phyloP scores from a whole-genome alignment of 1,140 invertebrate species.

The Stegodyphus mimosarum region DNA sequence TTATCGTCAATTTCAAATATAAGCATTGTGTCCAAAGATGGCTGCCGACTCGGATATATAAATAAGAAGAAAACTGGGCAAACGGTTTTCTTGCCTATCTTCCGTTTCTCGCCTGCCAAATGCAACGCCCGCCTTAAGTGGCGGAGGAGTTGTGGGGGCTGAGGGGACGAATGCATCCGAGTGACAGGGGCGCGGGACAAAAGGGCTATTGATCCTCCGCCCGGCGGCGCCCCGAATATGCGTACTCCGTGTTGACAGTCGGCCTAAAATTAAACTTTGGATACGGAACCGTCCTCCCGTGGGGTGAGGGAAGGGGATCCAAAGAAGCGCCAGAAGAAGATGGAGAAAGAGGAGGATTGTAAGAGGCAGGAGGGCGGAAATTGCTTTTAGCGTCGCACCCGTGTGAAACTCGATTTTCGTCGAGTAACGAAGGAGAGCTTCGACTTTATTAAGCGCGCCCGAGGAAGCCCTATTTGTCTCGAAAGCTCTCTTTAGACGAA shows the following conservation, averaged over 20 bases:
- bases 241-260: constrained; percentile 56
- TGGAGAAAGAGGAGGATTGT: constrained; percentile 43
- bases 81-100: constrained; percentile 50
- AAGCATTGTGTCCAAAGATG: constrained; percentile 35
- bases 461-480: constrained; percentile 11
- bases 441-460: constrained; percentile 14
- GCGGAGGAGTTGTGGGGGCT: constrained; percentile 1
- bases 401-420: constrained; percentile 61
- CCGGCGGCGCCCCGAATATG: constrained; percentile 52
- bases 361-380: constrained; percentile 58
- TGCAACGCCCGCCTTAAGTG: constrained; percentile 56
- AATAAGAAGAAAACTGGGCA: constrained; percentile 16
- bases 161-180: constrained; percentile 20
- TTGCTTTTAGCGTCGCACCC: constrained; percentile 59
- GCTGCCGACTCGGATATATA: constrained; percentile 1
- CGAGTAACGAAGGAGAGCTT: constrained; percentile 28
- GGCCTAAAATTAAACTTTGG: constrained; percentile 61
- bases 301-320: constrained; percentile 5
- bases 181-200: constrained; percentile 49
- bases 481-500: constrained; percentile 7
- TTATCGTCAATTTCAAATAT: background rate
- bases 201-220: constrained; percentile 35
- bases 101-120: constrained; percentile 60
- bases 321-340: constrained; percentile 32
- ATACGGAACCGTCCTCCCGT: constrained; percentile 51